phyloP scores from a whole-genome alignment of 2,113 vertebrate genomes.

The Lasiurus borealis region DNA sequence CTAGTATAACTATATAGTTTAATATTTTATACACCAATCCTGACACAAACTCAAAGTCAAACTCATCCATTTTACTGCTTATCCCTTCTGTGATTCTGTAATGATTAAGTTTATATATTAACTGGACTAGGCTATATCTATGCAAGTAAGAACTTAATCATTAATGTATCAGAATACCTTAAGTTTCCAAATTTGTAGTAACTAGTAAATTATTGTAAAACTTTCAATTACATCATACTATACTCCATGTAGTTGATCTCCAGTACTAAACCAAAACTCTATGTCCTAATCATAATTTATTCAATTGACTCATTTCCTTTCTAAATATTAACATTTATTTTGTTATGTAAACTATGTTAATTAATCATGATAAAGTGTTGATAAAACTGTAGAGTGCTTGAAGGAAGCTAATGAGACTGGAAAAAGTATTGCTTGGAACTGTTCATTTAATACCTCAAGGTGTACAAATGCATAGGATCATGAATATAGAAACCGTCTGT shows the following conservation, averaged over 20 bases:
- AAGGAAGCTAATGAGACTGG: background rate
- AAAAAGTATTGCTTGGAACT: no score
- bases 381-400: background rate
- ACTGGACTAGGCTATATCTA: background rate
- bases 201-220: background rate
- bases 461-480: background rate
- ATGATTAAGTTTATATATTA: background rate
- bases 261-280: background rate
- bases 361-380: background rate
- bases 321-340: background rate
- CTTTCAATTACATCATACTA: background rate
- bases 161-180: background rate
- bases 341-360: background rate
- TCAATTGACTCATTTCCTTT: background rate
- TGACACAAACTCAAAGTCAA: background rate
- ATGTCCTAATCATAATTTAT: background rate
- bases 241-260: background rate
- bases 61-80: background rate
- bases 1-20: background rate
- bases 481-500: background rate
- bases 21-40: background rate
- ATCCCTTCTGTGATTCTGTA: background rate
- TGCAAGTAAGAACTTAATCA: background rate
- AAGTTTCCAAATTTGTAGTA: background rate
- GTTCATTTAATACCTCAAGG: background rate